Base-by-base conservation (phyloP, 2,888 invertebrate species). In the Proisotoma minuta region DNA sequence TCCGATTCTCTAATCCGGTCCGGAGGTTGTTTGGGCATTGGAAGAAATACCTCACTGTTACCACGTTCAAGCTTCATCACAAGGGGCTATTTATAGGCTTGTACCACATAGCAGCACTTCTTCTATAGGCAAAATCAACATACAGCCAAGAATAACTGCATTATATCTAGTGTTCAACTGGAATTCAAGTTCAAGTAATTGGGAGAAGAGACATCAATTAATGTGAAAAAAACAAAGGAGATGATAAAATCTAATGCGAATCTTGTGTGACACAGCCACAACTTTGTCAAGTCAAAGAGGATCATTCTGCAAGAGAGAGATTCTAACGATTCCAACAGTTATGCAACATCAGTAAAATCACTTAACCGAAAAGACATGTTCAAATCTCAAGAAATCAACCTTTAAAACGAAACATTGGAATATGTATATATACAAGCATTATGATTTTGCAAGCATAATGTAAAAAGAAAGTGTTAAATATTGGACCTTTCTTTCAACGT, bases 51-150 rank as follows among this genome's bases (percentile, higher is more conserved):
- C 20, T 49, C 18, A 43, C 27, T 57, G 47, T 59, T 59, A 28
- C 52, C 52, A 59, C 39, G 52, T 52, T 59, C 59, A 52, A 52
- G 59, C 59, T 40, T 40, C 52, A 59, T 59, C 59, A 59, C 52
- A 59, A 43, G 23, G 52, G 49, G 52, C 59, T 59, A 59, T 59
- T 59, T 59, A 52, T 59, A 59, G 15, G 34, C 26, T 28, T 49
- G 10, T 20, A n/a, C 47, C 5, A 8, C 47, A 10, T 15, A 34
- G 34, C 8, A 10, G 8, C 15, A 34, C 8, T 10, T 15, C 34
- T 34, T 34, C 8, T 15, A 8, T 10, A 34, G 15, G 34, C 15
- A 34, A 34, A 34, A 8, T 34, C 8, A 34, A 34, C 34, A 34
- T 15, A 10, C 8, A 34, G 15, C 34, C 8, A 34, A 34, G 8